Percentiles rank a stretch among this genome's conserved stretches.
Conservation (phyloP, 2,797 vertebrate genomes). For the Sus cebifrons region DNA sequence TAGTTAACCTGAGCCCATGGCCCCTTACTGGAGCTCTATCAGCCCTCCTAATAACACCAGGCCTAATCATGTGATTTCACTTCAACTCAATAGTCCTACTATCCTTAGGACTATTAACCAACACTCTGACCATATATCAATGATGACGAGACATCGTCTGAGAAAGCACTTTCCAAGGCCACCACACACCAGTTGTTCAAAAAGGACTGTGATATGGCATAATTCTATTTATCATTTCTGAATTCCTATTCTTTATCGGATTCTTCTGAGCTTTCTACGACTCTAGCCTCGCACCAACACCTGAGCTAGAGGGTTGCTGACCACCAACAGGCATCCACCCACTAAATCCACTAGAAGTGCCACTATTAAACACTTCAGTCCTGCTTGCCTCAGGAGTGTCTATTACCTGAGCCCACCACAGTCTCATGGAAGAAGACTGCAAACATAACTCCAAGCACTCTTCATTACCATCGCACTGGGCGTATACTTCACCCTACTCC, state of each 20-base stretch:
- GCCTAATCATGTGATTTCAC: fast-evolving
- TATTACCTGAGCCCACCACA: fast-evolving
- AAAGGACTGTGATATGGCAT: fast-evolving
- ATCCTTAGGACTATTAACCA: fast-evolving
- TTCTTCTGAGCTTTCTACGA: too few relatives aligned
- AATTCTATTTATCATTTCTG: not conserved
- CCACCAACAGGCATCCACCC: too few relatives aligned
- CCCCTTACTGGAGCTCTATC: fast-evolving
- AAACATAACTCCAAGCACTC: fast-evolving
- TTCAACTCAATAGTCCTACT: fast-evolving
- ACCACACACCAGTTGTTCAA: fast-evolving
- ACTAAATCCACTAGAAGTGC: too few relatives aligned
- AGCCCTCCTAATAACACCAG: fast-evolving
- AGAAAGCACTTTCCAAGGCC: fast-evolving
- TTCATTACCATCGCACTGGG: fast-evolving
- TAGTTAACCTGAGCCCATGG: too few relatives aligned
- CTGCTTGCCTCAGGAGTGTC: fast-evolving
- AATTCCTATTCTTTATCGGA: too few relatives aligned
- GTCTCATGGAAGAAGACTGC: fast-evolving
- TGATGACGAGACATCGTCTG: fast-evolving
- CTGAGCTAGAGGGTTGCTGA: too few relatives aligned
- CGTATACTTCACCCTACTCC: fast-evolving
- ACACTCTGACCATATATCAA: fast-evolving
- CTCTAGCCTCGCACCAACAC: too few relatives aligned
- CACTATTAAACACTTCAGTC: too few relatives aligned